Base-by-base conservation (phyloP, 2,888 invertebrate species). In the Ophion ellenae region DNA sequence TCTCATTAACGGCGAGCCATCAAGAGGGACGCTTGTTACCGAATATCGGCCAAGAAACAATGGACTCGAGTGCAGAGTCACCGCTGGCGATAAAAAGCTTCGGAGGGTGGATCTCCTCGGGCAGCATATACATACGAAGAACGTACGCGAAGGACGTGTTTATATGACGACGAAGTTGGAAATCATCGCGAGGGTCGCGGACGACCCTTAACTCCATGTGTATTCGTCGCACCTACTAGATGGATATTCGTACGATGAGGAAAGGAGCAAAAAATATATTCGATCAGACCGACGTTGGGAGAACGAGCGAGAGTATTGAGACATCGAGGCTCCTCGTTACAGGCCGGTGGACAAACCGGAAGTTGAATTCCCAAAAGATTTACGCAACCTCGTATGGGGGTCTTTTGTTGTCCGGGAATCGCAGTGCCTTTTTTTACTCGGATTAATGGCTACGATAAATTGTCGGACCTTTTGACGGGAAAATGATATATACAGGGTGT, bases 101-200 rank as follows among this genome's bases (percentile, higher is more conserved):
- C n/a, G 11, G 6, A 45, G 69, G 59, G 24, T 17, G 59, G 32
- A 53, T 69, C 59, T 69, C 24, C 59, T 67, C 10, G 57, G 59
- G 32, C 67, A 45, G 61, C 20, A 45, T 40, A 24, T 28, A 53
- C 14, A 24, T 24, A 40, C 28, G 45, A 20, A 20, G 45, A 24
- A 28, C 1, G 53, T 75, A 66, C 66, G 75, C 45, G 85, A 79
- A 36, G 73, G 73, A 77, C 80, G 81, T 83, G 81, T 83, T 75
- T 83, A 73, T 73, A 80, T 75, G 61, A 74, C 81, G 73, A 45
- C 73, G 83, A 81, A 83, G 80, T 86, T 77, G 76, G 83, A 83
- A 69, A 61, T 47, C 76, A 81, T 74, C 67, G 53, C 14, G 69
- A 83, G 85, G 85, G 83, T 84, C 77, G 78, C 61, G 67, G 80